Evolutionary conservation across 53 echinoderm and acorn worm species (phyloP), one percentile per base, ranked within the genome.

Genomic region (Luidia sarsii): DNA sequence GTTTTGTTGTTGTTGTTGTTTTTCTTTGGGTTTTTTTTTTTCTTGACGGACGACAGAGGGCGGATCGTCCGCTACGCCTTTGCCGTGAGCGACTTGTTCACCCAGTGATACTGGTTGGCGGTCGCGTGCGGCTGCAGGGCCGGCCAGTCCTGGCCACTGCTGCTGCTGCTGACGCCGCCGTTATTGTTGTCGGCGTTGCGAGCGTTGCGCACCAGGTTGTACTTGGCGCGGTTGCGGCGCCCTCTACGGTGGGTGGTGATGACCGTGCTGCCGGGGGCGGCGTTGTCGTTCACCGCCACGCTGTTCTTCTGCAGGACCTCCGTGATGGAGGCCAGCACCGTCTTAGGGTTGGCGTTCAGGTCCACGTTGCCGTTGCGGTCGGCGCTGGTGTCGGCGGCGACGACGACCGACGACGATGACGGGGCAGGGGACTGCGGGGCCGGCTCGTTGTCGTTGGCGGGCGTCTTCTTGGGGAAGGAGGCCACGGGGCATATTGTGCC

Each of bases 401-500:
- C 67, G 5, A 64, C 11, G 8, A 77, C 24, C 8, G 38, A 54
- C 21, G 86, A 86, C n/a, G n/a, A n/a, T n/a, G n/a, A n/a, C n/a
- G n/a, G n/a, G 29, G 65, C 33, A 9, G 16, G 20, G 15, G 61
- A 34, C 4, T 61, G 33, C 2, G 59, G 25, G 37, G 64, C 65
- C 15, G 70, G 70, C 23, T 48, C 66, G 56, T 80, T 80, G 43
- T 33, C 71, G 35, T 35, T 43, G 18, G 50, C n/a, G 14, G 22
- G 20, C 8, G 13, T 13, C 39, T 83, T 83, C 64, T 80, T 83
- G 6, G 50, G 36, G 84, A 93, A 97, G 1, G 81, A 56, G 14
- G 96, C 92, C 0, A 95, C 83, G 16, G 90, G 85, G 69, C 90
- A 93, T 15, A 80, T 75, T 1, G 96, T 93, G 23, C 96, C 96